Base-by-base conservation (phyloP, 2,888 invertebrate species). In the Ormyrus rosae region DNA sequence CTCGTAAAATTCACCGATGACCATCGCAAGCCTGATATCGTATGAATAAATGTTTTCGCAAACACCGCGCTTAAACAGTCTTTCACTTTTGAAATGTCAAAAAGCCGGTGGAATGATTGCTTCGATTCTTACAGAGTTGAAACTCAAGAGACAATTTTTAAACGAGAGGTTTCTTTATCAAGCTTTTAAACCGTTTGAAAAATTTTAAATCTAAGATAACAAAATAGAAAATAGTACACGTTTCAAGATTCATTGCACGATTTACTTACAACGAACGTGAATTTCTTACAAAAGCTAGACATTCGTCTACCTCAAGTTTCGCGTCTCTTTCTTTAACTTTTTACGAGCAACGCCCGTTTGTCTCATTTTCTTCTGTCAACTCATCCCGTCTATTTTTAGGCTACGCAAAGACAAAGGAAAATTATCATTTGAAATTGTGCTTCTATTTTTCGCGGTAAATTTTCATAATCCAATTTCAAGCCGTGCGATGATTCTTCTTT, bases 191-290 rank as follows among this genome's bases (percentile, higher is more conserved):
- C 34, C 34, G 34, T 34, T 34, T 34, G 34, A 34, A 34, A 4
- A 34, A 34, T 34, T 34, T 34, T 34, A 34, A 34, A 34, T 34
- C 34, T 34, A 34, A 34, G 34, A 4, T 34, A 34, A 34, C 34
- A 34, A 34, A 34, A 34, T 34, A 34, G 34, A 4, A 4, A 34
- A 34, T 34, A 34, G 34, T 34, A 34, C 3, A 34, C 34, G 34
- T 34, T 84, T 83, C 83, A 81, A 84, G 83, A 88, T 87, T 88
- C 87, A 82, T 84, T 86, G 84, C 88, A 87, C 87, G 87, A 88
- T 86, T 88, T 86, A 86, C 85, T 86, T 86, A 85, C 82, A 84
- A 85, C 82, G 83, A 77, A 87, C 88, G 88, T 87, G 88, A 87
- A 82, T 75, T 84, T 85, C 84, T 83, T 88, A 84, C 84, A 81